phyloP scores from a whole-genome alignment of 2,888 invertebrate species.

The Polyploca ridens region DNA sequence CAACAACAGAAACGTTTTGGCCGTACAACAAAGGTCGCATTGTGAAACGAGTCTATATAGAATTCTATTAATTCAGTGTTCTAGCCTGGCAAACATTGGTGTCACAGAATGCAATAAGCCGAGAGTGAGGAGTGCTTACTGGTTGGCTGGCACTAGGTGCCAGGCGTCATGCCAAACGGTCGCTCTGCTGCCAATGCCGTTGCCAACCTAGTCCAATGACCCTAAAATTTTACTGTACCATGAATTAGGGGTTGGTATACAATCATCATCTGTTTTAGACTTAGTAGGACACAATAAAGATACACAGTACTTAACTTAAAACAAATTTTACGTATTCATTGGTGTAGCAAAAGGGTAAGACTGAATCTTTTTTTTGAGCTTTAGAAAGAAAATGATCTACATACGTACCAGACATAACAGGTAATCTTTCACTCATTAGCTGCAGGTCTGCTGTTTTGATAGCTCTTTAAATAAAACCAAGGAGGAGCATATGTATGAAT shows the following conservation, averaged over 20 bases:
- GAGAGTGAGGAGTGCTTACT: neutral
- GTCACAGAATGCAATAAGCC: conserved; percentile 1
- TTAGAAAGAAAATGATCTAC: neutral
- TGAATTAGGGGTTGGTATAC: neutral
- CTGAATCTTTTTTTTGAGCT: neutral
- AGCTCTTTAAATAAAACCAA: too few species aligned
- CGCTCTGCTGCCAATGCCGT: conserved; percentile 1
- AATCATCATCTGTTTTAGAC: neutral
- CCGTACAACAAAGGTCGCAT: neutral
- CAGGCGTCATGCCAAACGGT: neutral
- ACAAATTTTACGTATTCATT: neutral
- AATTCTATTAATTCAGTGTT: neutral
- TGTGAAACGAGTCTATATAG: conserved; percentile 1
- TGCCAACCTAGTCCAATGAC: conserved; percentile 1
- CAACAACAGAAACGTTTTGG: neutral
- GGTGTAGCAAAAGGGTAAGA: neutral
- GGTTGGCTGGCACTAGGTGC: conserved; percentile 2
- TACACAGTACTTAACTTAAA: too few species aligned
- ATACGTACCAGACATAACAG: too few species aligned
- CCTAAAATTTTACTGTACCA: neutral
- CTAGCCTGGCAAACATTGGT: conserved; percentile 4
- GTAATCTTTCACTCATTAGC: too few species aligned
- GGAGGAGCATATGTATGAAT: too few species aligned
- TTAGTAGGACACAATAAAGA: too few species aligned
- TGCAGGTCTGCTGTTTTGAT: too few species aligned